phyloP scores from a whole-genome alignment of 2,888 invertebrate species.

The Apotomis betuletana region DNA sequence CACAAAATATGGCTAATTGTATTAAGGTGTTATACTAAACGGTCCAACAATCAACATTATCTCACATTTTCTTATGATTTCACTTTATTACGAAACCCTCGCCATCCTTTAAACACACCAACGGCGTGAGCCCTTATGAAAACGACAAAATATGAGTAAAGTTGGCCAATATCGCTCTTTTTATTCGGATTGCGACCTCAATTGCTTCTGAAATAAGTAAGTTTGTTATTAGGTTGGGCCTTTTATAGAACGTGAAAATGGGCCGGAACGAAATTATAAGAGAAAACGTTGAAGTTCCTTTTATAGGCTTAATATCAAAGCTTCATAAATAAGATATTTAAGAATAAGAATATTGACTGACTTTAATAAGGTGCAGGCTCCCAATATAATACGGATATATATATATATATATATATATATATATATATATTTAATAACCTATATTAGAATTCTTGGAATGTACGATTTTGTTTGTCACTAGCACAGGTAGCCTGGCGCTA shows the following conservation, averaged over 20 bases:
- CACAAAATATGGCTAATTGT: too few species aligned
- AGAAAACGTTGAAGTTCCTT: neutral
- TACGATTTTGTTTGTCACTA: too few species aligned
- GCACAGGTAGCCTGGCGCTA: too few species aligned
- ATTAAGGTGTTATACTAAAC: neutral
- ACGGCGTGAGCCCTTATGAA: constrained; percentile 32
- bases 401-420: too few species aligned
- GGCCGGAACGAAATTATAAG: constrained; percentile 7
- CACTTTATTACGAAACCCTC: neutral
- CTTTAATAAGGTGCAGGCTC: too few species aligned
- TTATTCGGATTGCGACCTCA: constrained; percentile 49
- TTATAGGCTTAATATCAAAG: neutral
- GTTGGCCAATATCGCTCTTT: constrained; percentile 61
- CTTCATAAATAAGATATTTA: neutral
- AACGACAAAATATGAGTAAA: constrained; percentile 67
- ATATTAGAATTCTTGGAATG: too few species aligned
- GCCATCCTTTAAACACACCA: constrained; percentile 8
- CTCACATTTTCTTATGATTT: neutral
- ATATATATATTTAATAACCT: too few species aligned
- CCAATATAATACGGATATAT: too few species aligned
- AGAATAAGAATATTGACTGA: too few species aligned
- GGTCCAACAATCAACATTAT: neutral
- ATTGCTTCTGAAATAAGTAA: constrained; percentile 58
- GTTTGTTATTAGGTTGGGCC: constrained; percentile 50
- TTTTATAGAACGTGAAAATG: constrained; percentile 21